Evolutionary conservation across 2,888 invertebrate genomes (phyloP).

Genomic region (Lucinisca nassula): DNA sequence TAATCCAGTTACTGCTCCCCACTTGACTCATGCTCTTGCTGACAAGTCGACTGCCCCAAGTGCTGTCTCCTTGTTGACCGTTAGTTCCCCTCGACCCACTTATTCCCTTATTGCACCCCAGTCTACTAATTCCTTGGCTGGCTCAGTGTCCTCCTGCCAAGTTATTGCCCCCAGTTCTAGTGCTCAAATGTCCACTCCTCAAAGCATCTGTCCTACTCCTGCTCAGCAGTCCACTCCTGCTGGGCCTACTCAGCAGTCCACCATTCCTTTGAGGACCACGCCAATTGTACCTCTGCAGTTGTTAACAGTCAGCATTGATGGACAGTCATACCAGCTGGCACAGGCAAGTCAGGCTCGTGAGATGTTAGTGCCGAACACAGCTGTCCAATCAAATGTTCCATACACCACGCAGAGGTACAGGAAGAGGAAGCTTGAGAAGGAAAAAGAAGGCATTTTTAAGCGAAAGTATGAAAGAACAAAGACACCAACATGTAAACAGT

Average conservation of each 20-base stretch:
- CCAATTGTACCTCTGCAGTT: background rate
- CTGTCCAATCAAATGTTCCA: background rate
- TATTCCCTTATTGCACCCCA: background rate
- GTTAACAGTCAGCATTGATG: background rate
- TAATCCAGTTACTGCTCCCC: background rate
- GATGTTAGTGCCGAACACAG: background rate
- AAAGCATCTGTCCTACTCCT: background rate
- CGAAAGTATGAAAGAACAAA: background rate
- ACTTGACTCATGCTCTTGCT: background rate
- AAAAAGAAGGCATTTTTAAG: background rate
- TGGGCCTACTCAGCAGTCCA: background rate
- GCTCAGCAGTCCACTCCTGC: conserved; percentile 5
- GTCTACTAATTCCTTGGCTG: background rate
- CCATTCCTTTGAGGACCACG: background rate
- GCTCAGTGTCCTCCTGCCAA: background rate
- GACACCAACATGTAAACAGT: background rate
- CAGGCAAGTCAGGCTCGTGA: background rate
- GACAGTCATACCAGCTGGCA: background rate
- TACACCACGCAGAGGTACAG: conserved; percentile 9
- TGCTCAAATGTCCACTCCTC: background rate
- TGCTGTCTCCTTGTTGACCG: too few relatives aligned
- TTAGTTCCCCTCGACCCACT: background rate
- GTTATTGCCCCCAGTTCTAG: background rate
- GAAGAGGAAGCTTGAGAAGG: conserved; percentile 11
- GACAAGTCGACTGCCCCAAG: too few relatives aligned